Conservation (phyloP, 2,797 vertebrate genomes). For the Aeoliscus strigatus region DNA sequence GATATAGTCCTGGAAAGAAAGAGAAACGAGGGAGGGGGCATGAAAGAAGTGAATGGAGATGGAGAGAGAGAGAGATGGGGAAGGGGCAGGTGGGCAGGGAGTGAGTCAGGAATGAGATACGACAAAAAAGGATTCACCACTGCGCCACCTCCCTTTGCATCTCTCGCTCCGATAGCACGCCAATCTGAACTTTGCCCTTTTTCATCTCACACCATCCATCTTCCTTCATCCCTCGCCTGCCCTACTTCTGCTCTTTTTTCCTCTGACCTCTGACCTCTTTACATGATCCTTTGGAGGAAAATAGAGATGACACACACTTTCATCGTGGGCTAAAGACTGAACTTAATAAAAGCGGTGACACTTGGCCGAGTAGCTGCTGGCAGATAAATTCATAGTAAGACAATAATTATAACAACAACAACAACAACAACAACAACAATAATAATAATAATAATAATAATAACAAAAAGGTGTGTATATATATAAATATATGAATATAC, state of each 20-base stretch:
- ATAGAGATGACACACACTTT: slow-evolving; percentile 4
- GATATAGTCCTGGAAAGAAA: slow-evolving; percentile 54
- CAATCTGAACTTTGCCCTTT: slow-evolving; percentile 35
- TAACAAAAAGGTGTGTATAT: no score
- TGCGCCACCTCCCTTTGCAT: slow-evolving; percentile 37
- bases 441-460: no score
- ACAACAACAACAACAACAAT: no score
- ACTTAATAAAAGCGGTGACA: no score
- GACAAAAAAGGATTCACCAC: slow-evolving; percentile 60
- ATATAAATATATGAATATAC: no score
- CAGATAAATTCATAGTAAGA: no score
- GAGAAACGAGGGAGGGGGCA: slow-evolving; percentile 9
- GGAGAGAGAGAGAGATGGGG: slow-evolving; percentile 15
- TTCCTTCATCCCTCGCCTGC: slow-evolving; percentile 8
- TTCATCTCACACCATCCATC: slow-evolving; percentile 26
- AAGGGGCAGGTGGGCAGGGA: slow-evolving; percentile 64
- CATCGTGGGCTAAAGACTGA: background rate
- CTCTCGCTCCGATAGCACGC: slow-evolving; percentile 21
- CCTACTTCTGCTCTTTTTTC: slow-evolving; percentile 1
- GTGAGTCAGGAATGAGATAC: slow-evolving; percentile 65
- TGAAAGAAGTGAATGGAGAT: slow-evolving; percentile 5
- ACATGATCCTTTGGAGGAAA: background rate
- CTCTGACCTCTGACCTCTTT: slow-evolving; percentile 1
- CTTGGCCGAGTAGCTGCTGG: no score
- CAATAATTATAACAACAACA: no score